These are phyloP conservation scores for Ryuthela nishihirai DNA, from an alignment of 2,888 invertebrate genomes.

Conservation along the genomic window DNA sequence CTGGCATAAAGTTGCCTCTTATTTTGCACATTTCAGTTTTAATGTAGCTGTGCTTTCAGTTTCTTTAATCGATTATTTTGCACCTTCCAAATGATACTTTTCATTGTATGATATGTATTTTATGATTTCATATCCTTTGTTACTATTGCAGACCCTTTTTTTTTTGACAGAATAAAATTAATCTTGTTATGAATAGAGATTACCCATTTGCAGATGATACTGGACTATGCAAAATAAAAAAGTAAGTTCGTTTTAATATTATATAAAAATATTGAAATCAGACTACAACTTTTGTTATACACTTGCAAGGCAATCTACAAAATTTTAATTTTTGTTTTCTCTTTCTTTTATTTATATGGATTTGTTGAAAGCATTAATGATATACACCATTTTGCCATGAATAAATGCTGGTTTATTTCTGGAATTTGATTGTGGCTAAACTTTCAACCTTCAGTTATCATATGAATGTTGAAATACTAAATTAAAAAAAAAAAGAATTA, in stretches of 20 bases:
- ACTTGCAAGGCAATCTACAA: too few species aligned
- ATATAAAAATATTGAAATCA: neutral
- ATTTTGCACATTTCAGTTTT: neutral
- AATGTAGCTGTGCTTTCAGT: neutral
- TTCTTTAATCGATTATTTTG: neutral
- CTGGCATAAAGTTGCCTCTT: too few species aligned
- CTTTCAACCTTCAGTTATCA: too few species aligned
- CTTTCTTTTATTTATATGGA: neutral
- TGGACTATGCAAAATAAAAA: slow-evolving; percentile 45
- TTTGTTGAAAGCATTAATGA: neutral
- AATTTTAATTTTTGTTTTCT: neutral
- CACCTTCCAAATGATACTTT: neutral
- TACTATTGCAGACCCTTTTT: neutral
- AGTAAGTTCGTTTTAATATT: slow-evolving; percentile 22
- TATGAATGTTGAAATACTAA: too few species aligned
- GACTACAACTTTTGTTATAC: neutral
- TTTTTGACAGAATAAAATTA: slow-evolving; percentile 53
- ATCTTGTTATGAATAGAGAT: slow-evolving; percentile 57
- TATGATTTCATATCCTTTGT: neutral
- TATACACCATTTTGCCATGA: too few species aligned
- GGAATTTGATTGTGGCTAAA: too few species aligned
- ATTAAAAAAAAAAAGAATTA: too few species aligned
- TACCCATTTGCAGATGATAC: slow-evolving; percentile 60
- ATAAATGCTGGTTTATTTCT: too few species aligned
- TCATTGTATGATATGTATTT: neutral